These are phyloP conservation scores for Enteromius unitaeniatus DNA, from an alignment of 2,797 vertebrate species.

Conservation along the genomic window DNA sequence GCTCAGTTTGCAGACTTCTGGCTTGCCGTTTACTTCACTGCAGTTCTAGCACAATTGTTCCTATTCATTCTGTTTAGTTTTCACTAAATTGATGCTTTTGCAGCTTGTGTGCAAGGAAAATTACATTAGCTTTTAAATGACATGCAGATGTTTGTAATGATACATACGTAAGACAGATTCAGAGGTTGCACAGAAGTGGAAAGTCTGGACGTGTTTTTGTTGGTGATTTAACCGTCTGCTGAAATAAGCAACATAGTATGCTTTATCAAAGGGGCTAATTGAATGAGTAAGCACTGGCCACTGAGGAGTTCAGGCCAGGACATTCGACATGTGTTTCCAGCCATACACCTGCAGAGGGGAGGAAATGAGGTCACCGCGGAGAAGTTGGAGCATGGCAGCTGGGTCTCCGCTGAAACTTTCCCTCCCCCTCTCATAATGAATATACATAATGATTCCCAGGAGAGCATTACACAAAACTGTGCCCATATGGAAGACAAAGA, in stretches of 20 bases:
- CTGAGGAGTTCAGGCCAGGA: conserved; percentile 42
- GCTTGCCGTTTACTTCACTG: conserved; percentile 1
- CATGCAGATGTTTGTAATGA: not conserved
- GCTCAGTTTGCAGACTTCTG: conserved; percentile 6
- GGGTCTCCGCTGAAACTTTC: conserved; percentile 74
- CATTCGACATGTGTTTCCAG: conserved; percentile 43
- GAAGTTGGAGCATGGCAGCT: conserved; percentile 78
- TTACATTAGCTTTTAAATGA: not conserved
- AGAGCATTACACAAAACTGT: conserved; percentile 71
- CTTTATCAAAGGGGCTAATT: conserved; percentile 61
- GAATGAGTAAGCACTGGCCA: conserved; percentile 52
- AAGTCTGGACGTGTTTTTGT: conserved; percentile 40
- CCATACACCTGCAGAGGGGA: conserved; percentile 59
- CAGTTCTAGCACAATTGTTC: not conserved
- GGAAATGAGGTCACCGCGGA: conserved; percentile 78
- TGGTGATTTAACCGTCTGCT: conserved; percentile 44
- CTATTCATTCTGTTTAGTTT: not conserved
- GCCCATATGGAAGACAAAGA: conserved; percentile 79
- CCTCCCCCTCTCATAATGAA: conserved; percentile 75
- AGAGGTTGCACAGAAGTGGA: conserved; percentile 12
- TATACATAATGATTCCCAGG: conserved; percentile 78
- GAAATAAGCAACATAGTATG: conserved; percentile 48
- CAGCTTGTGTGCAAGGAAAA: conserved; percentile 25
- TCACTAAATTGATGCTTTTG: conserved; percentile 19
- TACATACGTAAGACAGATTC: conserved; percentile 17